Evolutionary conservation across 2,797 vertebrate genomes (phyloP), one percentile per base, ranked within the genome.

Genomic region (Sitta carolinensis): DNA sequence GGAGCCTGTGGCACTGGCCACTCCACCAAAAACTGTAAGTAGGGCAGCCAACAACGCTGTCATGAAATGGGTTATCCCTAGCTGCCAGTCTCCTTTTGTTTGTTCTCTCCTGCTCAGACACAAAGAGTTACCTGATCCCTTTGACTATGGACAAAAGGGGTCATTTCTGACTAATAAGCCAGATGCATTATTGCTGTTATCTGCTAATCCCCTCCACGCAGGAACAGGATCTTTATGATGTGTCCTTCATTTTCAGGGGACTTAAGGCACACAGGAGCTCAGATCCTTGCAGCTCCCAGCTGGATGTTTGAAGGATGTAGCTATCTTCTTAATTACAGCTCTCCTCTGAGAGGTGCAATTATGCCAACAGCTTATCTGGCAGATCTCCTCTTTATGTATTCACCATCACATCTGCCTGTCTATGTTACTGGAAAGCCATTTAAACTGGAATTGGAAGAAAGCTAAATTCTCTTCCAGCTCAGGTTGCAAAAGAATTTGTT

Each of bases 1-100:
- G 27, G 98, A 98, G 7, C 73, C 97, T 64, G 98, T 94, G 89
- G 96, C 92, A 18, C 95, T 89, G 12, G 66, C 86, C 42, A 81
- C 72, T 59, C 98, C 98, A 8, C 97, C 97, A 0, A 98, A 98
- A 97, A 96, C 97, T 69, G 98, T 98, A 96, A 98, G 98, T 97
- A 84, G 51, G 52, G n/a, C 3, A 5, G 29, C 21, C 40, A 64
- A 29, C 45, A 48, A 23, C 40, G 12, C 16, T 51, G 14, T 43
- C 43, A 36, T 74, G 42, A 74, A 76, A 76, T 47, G 87, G 68
- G 20, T 61, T 81, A 57, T 51, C 26, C 50, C 21, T 43, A 43
- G 48, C n/a, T 73, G 67, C 45, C 13, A 4, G 30, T 61, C 16
- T 87, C 20, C 22, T 8, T 18, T 76, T 75, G 32, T 75, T 89